Base-by-base conservation (phyloP, 2,888 invertebrate species). In the Torymus texanus region DNA sequence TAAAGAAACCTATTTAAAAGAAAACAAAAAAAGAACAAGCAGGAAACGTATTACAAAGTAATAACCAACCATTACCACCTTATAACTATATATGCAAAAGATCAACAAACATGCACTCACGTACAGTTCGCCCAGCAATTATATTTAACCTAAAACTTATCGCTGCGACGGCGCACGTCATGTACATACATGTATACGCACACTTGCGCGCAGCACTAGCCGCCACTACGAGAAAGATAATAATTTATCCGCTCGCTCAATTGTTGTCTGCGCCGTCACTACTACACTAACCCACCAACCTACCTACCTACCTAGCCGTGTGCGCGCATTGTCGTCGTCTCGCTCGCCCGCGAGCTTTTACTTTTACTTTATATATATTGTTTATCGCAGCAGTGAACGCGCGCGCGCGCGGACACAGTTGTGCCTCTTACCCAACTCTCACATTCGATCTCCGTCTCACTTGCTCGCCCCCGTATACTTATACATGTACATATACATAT, bases 111-210 rank as follows among this genome's bases (percentile, higher is more conserved):
- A 4, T 29, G 29, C 4, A 29, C 29, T 5, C 29, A 29, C 5
- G 5, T 29, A 29, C 5, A 29, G 29, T 29, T 29, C 29, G 29
- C 29, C 29, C 29, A 50, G 58, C 51, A 58, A 70, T 58, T 71
- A 53, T 65, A 58, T 63, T 70, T 63, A 76, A 76, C 71, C 70
- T 76, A 51, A 21, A 58, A 76, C 16, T 71, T 76, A 76, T 76
- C 76, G 8, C 70, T 1, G 13, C 59, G 41, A 1, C 58, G 12
- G 13, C 10, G 58, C 5, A 12, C 76, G 70, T 71, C 76, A 71
- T 53, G 11, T 29, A 21, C 21, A 21, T 21, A 2, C 2, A 21
- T 21, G 2, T 21, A 21, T 29, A 29, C 4, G 5, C 5, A 29
- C 29, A 29, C 29, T 29, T 29, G 29, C 29, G 29, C 29, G 29